Conservation (phyloP, 2,888 invertebrate genomes). For the Kryphioiulus occultus region DNA sequence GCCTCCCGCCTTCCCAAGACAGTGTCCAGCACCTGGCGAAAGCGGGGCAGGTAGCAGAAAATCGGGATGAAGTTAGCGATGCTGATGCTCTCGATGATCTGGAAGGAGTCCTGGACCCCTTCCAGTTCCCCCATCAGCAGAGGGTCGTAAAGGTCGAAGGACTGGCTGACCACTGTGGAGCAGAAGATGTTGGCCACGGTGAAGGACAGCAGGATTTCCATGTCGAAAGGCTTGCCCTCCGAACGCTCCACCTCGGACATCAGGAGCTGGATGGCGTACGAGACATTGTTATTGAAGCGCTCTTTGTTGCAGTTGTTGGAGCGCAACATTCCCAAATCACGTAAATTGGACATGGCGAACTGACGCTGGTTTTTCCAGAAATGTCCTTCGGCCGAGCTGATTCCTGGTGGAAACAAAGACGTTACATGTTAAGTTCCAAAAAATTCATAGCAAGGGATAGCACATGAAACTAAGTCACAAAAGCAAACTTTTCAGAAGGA, state of each 20-base stretch:
- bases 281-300: conserved; percentile 51
- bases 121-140: conserved; percentile 51
- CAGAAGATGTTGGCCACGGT: conserved; percentile 53
- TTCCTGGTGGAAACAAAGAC: conserved; percentile 67
- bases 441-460: too few relatives aligned
- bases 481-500: too few relatives aligned
- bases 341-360: conserved; percentile 75
- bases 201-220: conserved; percentile 50
- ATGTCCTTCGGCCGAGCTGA: conserved; percentile 82
- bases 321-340: conserved; percentile 76
- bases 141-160: conserved; percentile 53
- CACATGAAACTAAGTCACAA: too few relatives aligned
- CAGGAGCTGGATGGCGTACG: conserved; percentile 49
- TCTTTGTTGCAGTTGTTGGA: conserved; percentile 62
- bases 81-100: conserved; percentile 51
- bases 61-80: conserved; percentile 50
- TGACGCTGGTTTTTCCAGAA: conserved; percentile 84
- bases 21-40: conserved; percentile 28
- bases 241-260: conserved; percentile 49
- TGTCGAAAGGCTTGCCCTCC: conserved; percentile 52
- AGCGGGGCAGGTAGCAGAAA: conserved; percentile 46
- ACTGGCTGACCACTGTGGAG: conserved; percentile 50
- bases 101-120: conserved; percentile 52
- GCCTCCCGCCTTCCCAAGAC: conserved; percentile 15
- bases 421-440: too few relatives aligned